Base-by-base conservation (phyloP, 2,888 invertebrate genomes). In the Caenorhabditis sp. region DNA sequence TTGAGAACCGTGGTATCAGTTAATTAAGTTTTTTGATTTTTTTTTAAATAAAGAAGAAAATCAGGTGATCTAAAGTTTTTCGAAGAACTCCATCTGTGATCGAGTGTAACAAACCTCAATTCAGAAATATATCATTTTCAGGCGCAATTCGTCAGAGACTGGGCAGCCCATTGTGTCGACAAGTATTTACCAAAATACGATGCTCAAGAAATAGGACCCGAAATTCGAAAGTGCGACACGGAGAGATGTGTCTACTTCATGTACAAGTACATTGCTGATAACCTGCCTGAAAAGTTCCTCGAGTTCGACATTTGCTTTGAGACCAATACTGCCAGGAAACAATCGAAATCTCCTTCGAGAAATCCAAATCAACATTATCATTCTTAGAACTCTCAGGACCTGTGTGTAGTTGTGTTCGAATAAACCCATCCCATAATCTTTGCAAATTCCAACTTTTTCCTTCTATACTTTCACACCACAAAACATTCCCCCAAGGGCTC, bases 251-350 rank as follows among this genome's bases (percentile, higher is more conserved):
- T 85, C 26, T 84, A 75, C 61, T 77, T 75, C 54, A 87, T 87
- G 82, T 87, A 87, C 80, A 85, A 85, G 59, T 84, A 84, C 59
- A 68, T 87, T 16, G 82, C 87, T 49, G 84, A 82, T 44, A 70
- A 76, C 31, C 28, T 76, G 5, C 84, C 83, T 3, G 77, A 85
- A 22, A 38, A 70, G 16, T 87, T 84, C 38, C 38, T 41, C 2
- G 63, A 80, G 6, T 87, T 84, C 26, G 87, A 87, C 44, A 69
- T 87, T 12, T 87, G 87, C 38, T 87, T 84, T 31, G 87, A 87
- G 56, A 77, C 76, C 14, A 87, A 85, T 19, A 87, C 87, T 22
- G 68, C 83, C 24, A 69, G 63, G 19, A 66, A 47, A 24, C 28
- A 31, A 38, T 14, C 63, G 12, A 56, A 41, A 66, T 41, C 77